Evolutionary conservation across 2,797 vertebrate species (phyloP), one percentile per base, ranked within the genome.

Genomic region (Hirundo rustica): DNA sequence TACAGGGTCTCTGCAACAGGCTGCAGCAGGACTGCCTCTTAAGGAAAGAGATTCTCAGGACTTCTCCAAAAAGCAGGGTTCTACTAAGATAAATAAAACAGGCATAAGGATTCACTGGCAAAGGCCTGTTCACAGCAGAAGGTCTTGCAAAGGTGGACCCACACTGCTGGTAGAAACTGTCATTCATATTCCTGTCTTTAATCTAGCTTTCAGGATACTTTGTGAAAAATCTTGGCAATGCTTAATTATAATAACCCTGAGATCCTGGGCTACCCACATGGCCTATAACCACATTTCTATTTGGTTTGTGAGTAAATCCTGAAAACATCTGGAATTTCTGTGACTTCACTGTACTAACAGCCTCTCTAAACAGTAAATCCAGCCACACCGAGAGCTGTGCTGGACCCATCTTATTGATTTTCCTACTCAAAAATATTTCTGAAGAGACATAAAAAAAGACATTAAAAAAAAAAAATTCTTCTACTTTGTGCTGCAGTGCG

Each of bases 151-250:
- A 70, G 10, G 10, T 50, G 21, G 19, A 16, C 70, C 17, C 32
- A 40, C 23, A n/a, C 7, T 32, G 11, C 12, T 29, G 29, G 18
- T 50, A 53, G 61, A 74, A 67, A 44, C 10, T 11, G 25, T 26
- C 27, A 30, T 11, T 19, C 58, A 57, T 68, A 61, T 75, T 70
- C 18, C 32, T 66, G 25, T 10, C 68, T 76, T 79, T 80, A 65
- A 45, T 60, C 29, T 27, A 47, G 23, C 10, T 78, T 82, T 87
- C 54, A 50, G 11, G 19, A 68, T 68, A 30, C 4, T 72, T 30
- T 16, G 5, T 58, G 62, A 65, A 82, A 75, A 91, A 32, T 76
- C 68, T 85, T 88, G 40, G 53, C 44, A 85, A 81, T 87, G 15
- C 19, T 54, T 54, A 72, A 29, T 61, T 71, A 51, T 32, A 68